Percentiles rank a stretch among this genome's conserved stretches.
These are phyloP conservation scores for Trialeurodes vaporariorum DNA, from an alignment of 1,140 invertebrate species.

Conservation along the genomic window DNA sequence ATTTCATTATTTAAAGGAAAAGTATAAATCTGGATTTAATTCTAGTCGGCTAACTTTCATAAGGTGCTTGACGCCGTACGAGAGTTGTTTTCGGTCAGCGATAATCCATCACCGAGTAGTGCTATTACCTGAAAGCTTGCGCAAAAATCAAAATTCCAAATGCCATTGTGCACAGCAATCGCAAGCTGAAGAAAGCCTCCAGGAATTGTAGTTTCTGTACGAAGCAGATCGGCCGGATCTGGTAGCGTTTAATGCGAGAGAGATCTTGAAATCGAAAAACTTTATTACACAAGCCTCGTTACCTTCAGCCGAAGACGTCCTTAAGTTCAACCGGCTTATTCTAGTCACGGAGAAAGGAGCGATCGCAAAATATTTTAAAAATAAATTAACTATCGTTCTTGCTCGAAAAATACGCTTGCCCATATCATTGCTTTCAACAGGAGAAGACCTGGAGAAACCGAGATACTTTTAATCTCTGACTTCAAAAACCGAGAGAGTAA, in stretches of 20 bases:
- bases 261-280: neutral
- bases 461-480: neutral
- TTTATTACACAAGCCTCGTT: neutral
- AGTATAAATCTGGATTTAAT: neutral
- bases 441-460: neutral
- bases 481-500: neutral
- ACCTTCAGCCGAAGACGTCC: neutral
- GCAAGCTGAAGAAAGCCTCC: neutral
- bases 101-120: neutral
- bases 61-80: neutral
- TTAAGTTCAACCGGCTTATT: neutral
- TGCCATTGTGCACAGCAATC: neutral
- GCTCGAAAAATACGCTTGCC: neutral
- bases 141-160: neutral
- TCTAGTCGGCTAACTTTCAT: neutral
- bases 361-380: neutral
- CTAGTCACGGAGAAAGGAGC: neutral
- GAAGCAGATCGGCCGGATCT: neutral
- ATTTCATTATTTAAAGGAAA: neutral
- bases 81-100: neutral
- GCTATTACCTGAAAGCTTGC: neutral
- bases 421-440: neutral
- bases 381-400: neutral
- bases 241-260: neutral
- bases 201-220: neutral